phyloP scores from a whole-genome alignment of 2,888 invertebrate species.

The Diadromus collaris region DNA sequence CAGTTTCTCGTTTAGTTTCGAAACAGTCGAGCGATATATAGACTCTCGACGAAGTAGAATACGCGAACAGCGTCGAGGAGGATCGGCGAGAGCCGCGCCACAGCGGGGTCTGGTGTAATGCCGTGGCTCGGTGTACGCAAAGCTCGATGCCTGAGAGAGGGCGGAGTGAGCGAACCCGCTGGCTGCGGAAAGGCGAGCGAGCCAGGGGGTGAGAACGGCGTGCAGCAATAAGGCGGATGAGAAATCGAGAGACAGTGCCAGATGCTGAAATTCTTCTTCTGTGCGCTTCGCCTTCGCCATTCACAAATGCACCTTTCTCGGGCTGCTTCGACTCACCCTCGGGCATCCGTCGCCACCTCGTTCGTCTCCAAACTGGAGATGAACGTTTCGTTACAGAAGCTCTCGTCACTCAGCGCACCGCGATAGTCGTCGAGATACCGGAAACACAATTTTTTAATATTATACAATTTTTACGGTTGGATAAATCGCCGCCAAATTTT shows the following conservation, averaged over 20 bases:
- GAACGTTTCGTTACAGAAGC: background rate
- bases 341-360: background rate
- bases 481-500: too few species aligned
- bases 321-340: background rate
- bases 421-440: too few species aligned
- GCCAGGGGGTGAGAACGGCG: conserved; percentile 25
- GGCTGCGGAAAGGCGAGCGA: conserved; percentile 40
- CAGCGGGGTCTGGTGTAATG: background rate
- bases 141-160: background rate
- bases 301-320: conserved; percentile 59
- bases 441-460: background rate
- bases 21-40: conserved; percentile 42
- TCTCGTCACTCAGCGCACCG: background rate
- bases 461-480: too few species aligned
- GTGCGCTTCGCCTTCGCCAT: conserved; percentile 70
- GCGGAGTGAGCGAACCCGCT: conserved; percentile 32
- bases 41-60: conserved; percentile 12
- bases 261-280: conserved; percentile 73
- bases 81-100: conserved; percentile 12
- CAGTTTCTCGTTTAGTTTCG: conserved; percentile 43
- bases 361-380: background rate
- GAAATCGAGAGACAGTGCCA: conserved; percentile 76
- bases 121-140: conserved; percentile 9
- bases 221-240: conserved; percentile 75
- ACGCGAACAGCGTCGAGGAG: conserved; percentile 10